These are phyloP conservation scores for Megamerina dolium DNA, from an alignment of 2,888 invertebrate species.

Conservation along the genomic window DNA sequence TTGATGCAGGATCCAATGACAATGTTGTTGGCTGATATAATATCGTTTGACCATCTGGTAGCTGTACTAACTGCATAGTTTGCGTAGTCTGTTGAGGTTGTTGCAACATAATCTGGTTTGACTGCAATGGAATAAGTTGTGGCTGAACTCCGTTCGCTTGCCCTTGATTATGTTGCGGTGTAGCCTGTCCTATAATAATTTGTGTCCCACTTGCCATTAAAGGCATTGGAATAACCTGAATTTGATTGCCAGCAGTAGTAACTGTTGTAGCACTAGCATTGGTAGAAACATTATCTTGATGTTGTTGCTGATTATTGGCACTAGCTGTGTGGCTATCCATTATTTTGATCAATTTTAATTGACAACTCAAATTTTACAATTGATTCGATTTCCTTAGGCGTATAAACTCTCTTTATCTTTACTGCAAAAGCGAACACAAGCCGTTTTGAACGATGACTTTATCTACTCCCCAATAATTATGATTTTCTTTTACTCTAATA, in stretches of 20 bases:
- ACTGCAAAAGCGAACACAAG: conserved; percentile 50
- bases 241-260: conserved; percentile 19
- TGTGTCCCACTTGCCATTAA: conserved; percentile 35
- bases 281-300: conserved; percentile 16
- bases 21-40: conserved; percentile 67
- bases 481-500: conserved; percentile 17
- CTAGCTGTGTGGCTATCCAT: conserved; percentile 14
- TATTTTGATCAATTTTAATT: conserved; percentile 20
- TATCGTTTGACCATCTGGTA: conserved; percentile 88
- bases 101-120: conserved; percentile 46
- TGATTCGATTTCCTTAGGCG: conserved; percentile 13
- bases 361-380: conserved; percentile 1
- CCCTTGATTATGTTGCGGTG: conserved; percentile 30
- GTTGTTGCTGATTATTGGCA: conserved; percentile 16
- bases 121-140: conserved; percentile 43
- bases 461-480: conserved; percentile 17
- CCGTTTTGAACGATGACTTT: conserved; percentile 29
- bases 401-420: conserved; percentile 25
- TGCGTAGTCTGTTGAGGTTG: conserved; percentile 38
- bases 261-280: conserved; percentile 10
- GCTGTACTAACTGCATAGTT: conserved; percentile 76
- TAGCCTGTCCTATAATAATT: conserved; percentile 44
- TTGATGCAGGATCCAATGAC: conserved; percentile 46
- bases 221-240: conserved; percentile 45
- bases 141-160: conserved; percentile 27